Base-by-base conservation (phyloP, 2,888 invertebrate genomes). In the Eurytoma californica region DNA sequence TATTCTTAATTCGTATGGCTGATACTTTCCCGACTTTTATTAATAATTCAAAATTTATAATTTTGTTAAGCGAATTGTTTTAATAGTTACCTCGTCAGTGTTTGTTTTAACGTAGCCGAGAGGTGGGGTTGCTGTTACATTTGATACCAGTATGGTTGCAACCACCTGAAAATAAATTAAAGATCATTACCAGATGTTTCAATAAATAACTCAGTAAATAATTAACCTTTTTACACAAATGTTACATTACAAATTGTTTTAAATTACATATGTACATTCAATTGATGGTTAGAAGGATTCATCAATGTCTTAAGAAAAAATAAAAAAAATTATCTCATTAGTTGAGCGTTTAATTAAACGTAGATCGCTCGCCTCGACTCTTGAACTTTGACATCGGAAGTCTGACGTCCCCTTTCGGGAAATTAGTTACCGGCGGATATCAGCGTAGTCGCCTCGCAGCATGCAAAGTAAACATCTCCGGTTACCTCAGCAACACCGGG, bases 61-160 rank as follows among this genome's bases (percentile, higher is more conserved):
- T 39, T 7, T 39, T 39, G 0, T 39, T 39, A 39, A 39, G 3
- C 39, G 7, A 39, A 39, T 7, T 39, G 4, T 7, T 39, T 39
- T 7, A 1, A 76, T 82, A 84, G 87, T 87, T 88, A 91, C 91
- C 87, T 90, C 87, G 83, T 91, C 91, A 79, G 87, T 86, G 84
- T 89, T 88, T 79, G 87, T 87, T 81, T 90, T 89, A 55, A 90
- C 86, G 82, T 90, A 90, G 82, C 90, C 91, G 61, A 91, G 88
- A 72, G 91, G 91, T 61, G 91, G 89, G 77, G 86, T 87, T 69
- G 87, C 87, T 80, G 83, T 84, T 65, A 88, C 82, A 79, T 88
- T 84, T 80, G 86, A 85, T 83, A 89, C 85, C 84, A 88, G 83
- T 77, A 88, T 85, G 80, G 88, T 84, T 83, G 89, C 81, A 83